These are phyloP conservation scores for Scaptodrosophila latifasciaeformis DNA, from an alignment of 2,888 invertebrate species.

Conservation along the genomic window DNA sequence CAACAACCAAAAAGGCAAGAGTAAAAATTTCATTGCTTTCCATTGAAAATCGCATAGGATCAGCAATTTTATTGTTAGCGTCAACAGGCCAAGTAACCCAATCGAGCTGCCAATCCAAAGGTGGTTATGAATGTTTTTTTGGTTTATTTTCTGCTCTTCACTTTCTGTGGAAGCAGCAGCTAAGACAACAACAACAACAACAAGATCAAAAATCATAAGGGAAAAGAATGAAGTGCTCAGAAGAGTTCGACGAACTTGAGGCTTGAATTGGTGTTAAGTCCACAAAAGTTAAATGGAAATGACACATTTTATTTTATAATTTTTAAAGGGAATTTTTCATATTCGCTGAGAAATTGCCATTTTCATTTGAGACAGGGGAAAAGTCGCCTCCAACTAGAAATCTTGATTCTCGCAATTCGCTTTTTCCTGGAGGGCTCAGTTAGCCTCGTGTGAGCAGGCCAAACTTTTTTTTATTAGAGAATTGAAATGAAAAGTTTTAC, in stretches of 20 bases:
- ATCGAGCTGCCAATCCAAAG: too few relatives aligned
- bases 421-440: too few relatives aligned
- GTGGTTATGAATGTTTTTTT: too few relatives aligned
- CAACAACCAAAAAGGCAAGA: too few relatives aligned
- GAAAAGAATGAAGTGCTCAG: constrained; percentile 24
- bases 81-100: constrained; percentile 38
- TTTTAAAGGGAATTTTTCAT: background rate
- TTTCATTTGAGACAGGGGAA: too few relatives aligned
- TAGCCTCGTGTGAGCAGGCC: too few relatives aligned
- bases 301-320: background rate
- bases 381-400: too few relatives aligned
- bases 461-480: too few relatives aligned
- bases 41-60: constrained; percentile 40
- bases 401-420: too few relatives aligned
- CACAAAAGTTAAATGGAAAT: constrained; percentile 34
- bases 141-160: constrained; percentile 19
- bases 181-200: constrained; percentile 16
- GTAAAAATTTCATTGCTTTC: constrained; percentile 55
- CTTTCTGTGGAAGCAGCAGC: constrained; percentile 46
- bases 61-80: constrained; percentile 38
- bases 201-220: constrained; percentile 10
- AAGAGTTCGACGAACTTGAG: constrained; percentile 43
- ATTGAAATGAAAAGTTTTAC: too few relatives aligned
- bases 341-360: too few relatives aligned
- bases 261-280: constrained; percentile 42